phyloP scores from a whole-genome alignment of 1,140 invertebrate genomes.

The Tetragnatha versicolor region DNA sequence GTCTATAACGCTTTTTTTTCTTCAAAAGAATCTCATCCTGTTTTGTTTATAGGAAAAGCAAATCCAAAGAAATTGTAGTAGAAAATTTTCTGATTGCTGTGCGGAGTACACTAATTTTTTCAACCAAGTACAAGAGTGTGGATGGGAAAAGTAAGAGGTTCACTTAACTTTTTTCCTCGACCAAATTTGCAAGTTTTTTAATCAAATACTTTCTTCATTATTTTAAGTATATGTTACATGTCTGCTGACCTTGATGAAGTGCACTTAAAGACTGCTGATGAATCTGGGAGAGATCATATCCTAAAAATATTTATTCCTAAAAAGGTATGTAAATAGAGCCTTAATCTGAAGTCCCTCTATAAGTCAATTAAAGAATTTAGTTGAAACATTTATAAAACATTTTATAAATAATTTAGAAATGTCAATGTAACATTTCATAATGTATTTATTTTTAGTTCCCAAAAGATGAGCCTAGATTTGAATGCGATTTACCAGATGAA shows the following conservation, averaged over 20 bases:
- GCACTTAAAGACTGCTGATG: slow-evolving; percentile 26
- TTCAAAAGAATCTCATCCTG: too few relatives aligned
- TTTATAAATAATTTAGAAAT: background rate
- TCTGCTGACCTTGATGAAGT: slow-evolving; percentile 24
- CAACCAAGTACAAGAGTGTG: slow-evolving; percentile 31
- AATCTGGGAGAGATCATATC: slow-evolving; percentile 31
- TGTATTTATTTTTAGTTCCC: slow-evolving; percentile 28
- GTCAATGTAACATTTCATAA: background rate
- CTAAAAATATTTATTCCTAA: slow-evolving; percentile 42
- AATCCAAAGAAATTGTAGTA: background rate
- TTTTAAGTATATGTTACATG: slow-evolving; percentile 22
- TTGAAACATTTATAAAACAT: background rate
- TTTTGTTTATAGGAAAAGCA: slow-evolving; percentile 16
- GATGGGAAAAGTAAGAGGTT: slow-evolving; percentile 34
- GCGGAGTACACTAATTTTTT: slow-evolving; percentile 15
- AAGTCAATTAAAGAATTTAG: too few relatives aligned
- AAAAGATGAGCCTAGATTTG: slow-evolving; percentile 23
- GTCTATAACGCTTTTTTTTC: too few relatives aligned
- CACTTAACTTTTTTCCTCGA: background rate
- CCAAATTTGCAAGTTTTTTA: background rate
- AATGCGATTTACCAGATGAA: slow-evolving; percentile 33
- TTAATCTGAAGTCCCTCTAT: too few relatives aligned
- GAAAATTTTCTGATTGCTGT: background rate
- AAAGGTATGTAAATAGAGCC: too few relatives aligned
- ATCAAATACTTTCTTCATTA: background rate